These are phyloP conservation scores for Dicerorhinus sumatrensis DNA, from an alignment of 2,113 vertebrate species.

Conservation along the genomic window DNA sequence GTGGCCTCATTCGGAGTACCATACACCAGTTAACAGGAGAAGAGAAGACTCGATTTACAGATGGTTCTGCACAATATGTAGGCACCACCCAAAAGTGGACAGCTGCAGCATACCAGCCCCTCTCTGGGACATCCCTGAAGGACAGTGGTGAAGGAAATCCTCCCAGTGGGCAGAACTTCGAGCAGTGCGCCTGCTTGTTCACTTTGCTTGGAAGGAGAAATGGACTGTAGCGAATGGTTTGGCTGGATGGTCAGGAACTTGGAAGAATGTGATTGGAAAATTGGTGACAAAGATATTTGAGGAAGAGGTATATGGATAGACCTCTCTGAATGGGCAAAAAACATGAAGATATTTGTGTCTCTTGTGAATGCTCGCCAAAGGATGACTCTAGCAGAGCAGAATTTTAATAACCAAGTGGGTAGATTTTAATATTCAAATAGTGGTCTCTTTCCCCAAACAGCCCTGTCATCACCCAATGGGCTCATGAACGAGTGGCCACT, in stretches of 20 bases:
- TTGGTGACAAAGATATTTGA: not conserved
- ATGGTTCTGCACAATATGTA: too few species aligned
- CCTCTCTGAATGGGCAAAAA: not conserved
- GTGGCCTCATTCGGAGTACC: not conserved
- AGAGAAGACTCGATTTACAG: not conserved
- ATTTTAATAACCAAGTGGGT: not conserved
- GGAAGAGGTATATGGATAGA: not conserved
- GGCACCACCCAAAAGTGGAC: not conserved
- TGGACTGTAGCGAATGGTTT: not conserved
- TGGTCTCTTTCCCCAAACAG: not conserved
- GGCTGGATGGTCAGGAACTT: not conserved
- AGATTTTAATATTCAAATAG: not conserved
- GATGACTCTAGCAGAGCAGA: not conserved
- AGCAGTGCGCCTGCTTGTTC: rapidly evolving
- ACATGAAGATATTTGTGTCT: not conserved
- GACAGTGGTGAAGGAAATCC: not conserved
- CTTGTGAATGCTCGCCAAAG: not conserved
- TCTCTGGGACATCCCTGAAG: not conserved
- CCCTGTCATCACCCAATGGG: not conserved
- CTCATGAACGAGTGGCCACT: not conserved
- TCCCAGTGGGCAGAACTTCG: not conserved
- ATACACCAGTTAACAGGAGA: not conserved
- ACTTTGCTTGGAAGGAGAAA: not conserved
- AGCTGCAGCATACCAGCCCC: not conserved
- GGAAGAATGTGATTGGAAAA: not conserved